Evolutionary conservation across 2,888 invertebrate species (phyloP).

Genomic region (Lamellibrachia satsuma): DNA sequence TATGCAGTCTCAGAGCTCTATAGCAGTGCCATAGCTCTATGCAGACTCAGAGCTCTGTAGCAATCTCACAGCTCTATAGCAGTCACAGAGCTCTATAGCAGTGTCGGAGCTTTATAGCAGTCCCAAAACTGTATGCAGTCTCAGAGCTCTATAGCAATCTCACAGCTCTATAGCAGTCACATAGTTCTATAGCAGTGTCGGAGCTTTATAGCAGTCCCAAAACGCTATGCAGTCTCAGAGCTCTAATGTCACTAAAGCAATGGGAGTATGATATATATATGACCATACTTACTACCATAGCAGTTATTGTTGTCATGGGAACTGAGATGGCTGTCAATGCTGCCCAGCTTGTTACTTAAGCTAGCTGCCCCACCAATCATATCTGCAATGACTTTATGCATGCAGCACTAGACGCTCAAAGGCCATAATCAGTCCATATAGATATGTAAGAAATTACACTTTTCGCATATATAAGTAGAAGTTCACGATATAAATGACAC

Average conservation of each 20-base stretch:
- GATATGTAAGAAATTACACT: background rate
- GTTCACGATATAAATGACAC: background rate
- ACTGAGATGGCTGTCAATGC: background rate
- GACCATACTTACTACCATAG: background rate
- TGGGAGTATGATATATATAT: background rate
- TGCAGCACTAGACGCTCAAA: background rate
- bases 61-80: no score
- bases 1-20: no score
- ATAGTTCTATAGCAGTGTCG: no score
- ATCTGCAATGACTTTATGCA: background rate
- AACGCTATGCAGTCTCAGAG: no score
- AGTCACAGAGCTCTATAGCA: no score
- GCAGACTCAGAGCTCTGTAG: no score
- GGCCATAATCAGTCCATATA: background rate
- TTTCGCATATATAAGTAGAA: background rate
- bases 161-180: no score
- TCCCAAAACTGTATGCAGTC: no score
- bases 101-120: no score
- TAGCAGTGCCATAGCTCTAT: no score
- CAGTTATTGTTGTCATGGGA: background rate
- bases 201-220: no score
- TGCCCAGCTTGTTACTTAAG: background rate
- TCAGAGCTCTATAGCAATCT: no score
- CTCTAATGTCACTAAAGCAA: background rate
- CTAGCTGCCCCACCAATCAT: conserved; percentile 1